Evolutionary conservation across 2,797 vertebrate species (phyloP).

Genomic region (Distichodus sexfasciatus): DNA sequence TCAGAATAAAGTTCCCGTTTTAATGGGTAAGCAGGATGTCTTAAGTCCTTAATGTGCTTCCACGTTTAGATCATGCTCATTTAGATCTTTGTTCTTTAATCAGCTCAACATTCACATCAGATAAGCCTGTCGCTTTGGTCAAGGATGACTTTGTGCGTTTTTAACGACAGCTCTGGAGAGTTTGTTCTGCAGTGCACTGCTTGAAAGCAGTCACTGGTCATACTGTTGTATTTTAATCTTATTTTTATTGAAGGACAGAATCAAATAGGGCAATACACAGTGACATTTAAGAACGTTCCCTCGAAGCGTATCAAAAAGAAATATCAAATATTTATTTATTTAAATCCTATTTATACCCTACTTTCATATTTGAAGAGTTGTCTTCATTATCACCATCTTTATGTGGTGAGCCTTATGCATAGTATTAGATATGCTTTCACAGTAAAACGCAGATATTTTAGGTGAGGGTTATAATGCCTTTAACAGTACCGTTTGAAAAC

Average conservation of each 20-base stretch:
- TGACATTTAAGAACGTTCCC: constrained; percentile 19
- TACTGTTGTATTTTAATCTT: too few relatives aligned
- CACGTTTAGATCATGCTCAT: constrained; percentile 36
- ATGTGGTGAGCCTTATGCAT: constrained; percentile 43
- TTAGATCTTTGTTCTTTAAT: constrained; percentile 32
- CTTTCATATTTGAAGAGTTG: constrained; percentile 31
- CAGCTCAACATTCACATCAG: constrained; percentile 1
- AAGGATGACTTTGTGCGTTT: too few relatives aligned
- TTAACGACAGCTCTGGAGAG: too few relatives aligned
- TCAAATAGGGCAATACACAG: too few relatives aligned
- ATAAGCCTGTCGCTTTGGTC: constrained; percentile 28
- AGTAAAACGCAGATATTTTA: constrained; percentile 40
- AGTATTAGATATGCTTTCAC: constrained; percentile 42
- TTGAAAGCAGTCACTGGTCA: too few relatives aligned
- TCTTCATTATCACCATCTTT: constrained; percentile 37
- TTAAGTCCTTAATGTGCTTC: constrained; percentile 38
- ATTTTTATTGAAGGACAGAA: too few relatives aligned
- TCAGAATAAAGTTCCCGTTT: background rate
- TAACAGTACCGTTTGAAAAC: constrained; percentile 42
- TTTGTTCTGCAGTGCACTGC: too few relatives aligned
- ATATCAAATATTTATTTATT: constrained; percentile 54
- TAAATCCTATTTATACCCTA: constrained; percentile 50
- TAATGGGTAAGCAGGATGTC: constrained; percentile 10
- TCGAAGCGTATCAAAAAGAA: constrained; percentile 34
- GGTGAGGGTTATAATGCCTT: constrained; percentile 27